phyloP scores from a whole-genome alignment of 92 coral and sea anemone species.

The Metridium senile region DNA sequence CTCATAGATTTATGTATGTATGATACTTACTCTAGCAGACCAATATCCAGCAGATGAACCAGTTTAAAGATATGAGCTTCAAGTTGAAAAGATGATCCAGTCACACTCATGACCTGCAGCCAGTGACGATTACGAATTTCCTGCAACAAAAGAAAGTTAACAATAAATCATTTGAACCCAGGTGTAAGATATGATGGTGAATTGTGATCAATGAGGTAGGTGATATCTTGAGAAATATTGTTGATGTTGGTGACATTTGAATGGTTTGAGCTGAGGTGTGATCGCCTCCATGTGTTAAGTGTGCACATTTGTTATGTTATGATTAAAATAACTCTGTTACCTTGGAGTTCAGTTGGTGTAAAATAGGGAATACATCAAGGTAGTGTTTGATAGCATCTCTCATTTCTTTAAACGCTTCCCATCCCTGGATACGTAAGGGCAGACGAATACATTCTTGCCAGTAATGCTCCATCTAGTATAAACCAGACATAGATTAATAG shows the following conservation, averaged over 20 bases:
- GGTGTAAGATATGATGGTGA: not conserved
- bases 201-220: no score
- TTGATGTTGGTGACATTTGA: no score
- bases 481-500: not conserved
- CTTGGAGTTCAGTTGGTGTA: constrained; percentile 94
- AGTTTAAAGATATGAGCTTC: constrained; percentile 98
- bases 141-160: constrained; percentile 36
- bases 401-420: constrained; percentile 99
- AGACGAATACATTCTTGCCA: constrained; percentile 96
- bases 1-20: no score
- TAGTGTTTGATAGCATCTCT: constrained; percentile 81
- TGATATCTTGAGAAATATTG: no score
- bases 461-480: constrained; percentile 87
- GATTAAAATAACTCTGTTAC: no score
- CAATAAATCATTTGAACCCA: not conserved
- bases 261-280: no score
- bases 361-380: constrained; percentile 89
- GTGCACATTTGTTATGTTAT: not conserved
- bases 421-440: constrained; percentile 91
- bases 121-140: constrained; percentile 99
- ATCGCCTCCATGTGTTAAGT: not conserved
- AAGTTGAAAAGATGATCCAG: constrained; percentile 97
- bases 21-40: constrained; percentile 82
- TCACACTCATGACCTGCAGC: constrained; percentile 99
- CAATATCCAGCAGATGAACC: constrained; percentile 91